Evolutionary conservation across 2,113 vertebrate species (phyloP).

Genomic region (Peromyscus polionotus): DNA sequence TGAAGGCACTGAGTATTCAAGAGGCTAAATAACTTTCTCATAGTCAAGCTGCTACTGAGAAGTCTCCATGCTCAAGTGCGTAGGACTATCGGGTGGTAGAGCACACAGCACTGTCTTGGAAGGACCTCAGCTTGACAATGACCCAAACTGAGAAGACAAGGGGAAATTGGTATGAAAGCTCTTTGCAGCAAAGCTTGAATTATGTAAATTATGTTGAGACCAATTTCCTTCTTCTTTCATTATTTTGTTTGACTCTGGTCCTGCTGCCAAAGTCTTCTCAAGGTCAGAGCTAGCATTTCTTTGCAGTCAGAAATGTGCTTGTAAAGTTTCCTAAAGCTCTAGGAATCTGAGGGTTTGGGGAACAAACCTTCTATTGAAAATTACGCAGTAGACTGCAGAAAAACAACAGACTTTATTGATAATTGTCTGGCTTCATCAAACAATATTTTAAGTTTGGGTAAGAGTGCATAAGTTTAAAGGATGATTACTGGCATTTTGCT

Average conservation of each 20-base stretch:
- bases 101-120: background rate
- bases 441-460: constrained; percentile 6
- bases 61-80: background rate
- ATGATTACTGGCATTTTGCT: constrained; percentile 50
- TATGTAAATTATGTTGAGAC: constrained; percentile 30
- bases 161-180: constrained; percentile 47
- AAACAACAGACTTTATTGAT: background rate
- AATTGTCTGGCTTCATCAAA: background rate
- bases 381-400: background rate
- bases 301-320: constrained; percentile 15
- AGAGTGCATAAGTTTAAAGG: background rate
- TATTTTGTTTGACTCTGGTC: constrained; percentile 52
- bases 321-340: constrained; percentile 1
- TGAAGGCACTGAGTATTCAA: constrained; percentile 22
- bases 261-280: constrained; percentile 49
- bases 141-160: background rate
- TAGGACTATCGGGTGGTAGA: background rate
- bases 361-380: constrained; percentile 9
- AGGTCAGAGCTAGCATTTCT: constrained; percentile 50
- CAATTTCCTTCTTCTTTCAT: constrained; percentile 42
- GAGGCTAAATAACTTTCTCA: background rate
- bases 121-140: background rate
- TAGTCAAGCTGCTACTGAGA: background rate
- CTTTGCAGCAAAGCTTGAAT: constrained; percentile 33
- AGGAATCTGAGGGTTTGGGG: background rate